These are phyloP conservation scores for Pogonophryne albipinna DNA, from an alignment of 2,797 vertebrate genomes.

Conservation along the genomic window DNA sequence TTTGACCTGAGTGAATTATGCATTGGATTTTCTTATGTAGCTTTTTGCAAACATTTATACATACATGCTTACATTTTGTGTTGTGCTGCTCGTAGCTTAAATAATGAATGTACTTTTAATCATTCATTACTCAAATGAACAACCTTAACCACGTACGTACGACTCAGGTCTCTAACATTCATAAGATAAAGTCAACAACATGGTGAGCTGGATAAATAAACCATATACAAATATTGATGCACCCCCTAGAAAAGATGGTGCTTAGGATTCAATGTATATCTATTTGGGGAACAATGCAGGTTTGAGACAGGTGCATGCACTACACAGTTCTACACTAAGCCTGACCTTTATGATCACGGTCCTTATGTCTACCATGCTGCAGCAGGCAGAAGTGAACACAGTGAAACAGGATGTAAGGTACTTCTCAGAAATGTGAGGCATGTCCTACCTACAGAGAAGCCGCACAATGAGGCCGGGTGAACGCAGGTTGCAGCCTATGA, in stretches of 20 bases:
- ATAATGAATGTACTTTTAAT: conserved; percentile 23
- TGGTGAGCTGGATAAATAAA: neutral
- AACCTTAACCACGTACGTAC: neutral
- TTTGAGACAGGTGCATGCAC: neutral
- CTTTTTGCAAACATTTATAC: conserved; percentile 13
- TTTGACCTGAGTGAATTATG: conserved; percentile 20
- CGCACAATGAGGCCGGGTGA: neutral
- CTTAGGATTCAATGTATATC: neutral
- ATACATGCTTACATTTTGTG: neutral
- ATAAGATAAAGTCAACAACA: neutral
- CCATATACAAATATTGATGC: neutral
- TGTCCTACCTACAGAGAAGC: neutral
- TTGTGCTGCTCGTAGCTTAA: neutral
- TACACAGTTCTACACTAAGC: neutral
- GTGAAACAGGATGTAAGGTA: neutral
- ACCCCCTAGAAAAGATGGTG: neutral
- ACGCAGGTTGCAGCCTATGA: neutral
- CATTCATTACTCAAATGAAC: conserved; percentile 15
- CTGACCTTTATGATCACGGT: neutral
- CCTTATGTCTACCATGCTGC: conserved; percentile 4
- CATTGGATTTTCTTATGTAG: neutral
- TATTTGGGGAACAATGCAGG: neutral
- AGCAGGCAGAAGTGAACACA: conserved; percentile 15
- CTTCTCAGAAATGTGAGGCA: neutral
- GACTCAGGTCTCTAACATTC: neutral